Base-by-base conservation (phyloP, 2,113 vertebrate species). In the Aptenodytes forsteri region DNA sequence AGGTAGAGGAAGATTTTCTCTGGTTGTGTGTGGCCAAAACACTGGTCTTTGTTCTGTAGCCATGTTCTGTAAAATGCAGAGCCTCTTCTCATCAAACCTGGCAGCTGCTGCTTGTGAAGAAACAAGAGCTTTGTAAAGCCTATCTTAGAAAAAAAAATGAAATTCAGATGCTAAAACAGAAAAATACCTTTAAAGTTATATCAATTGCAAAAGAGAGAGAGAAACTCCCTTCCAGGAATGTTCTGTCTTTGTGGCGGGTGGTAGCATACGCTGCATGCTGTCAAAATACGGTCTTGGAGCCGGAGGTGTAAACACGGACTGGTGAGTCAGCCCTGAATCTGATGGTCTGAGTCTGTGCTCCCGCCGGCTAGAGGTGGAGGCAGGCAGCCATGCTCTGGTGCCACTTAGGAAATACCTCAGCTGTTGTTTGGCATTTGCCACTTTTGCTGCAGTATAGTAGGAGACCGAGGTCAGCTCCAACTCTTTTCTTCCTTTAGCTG, bases 161-260 rank as follows among this genome's bases (percentile, higher is more conserved):
- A 52, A 64, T 14, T 13, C 54, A 93, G 76, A 93, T 64, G 58
- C 38, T 89, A 25, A 54, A 92, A 0, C 27, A 44, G 70, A 79
- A 72, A 93, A 92, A 93, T 75, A 82, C 29, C 85, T 73, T 55
- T 71, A 16, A 66, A 67, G 25, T 72, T 59, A 1, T 76, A 71
- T 91, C 70, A 88, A 61, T 44, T 85, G 82, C 88, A 87, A 47
- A 79, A 78, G 72, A 70, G 42, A 46, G 65, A 18, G 58, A 92
- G 92, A 32, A 94, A 49, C 49, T 96, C 82, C 75, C 79, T 95
- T 65, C 61, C 85, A 93, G 62, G 85, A 92, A 92, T 86, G 85
- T 55, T 95, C 73, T 62, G 40, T 72, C 55, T 81, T 67, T 10
- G 50, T 66, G 83, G n/a, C 2, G 27, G 30, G 64, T 81, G 84